Conservation (phyloP, 2,113 vertebrate genomes). For the Chiloscyllium plagiosum region DNA sequence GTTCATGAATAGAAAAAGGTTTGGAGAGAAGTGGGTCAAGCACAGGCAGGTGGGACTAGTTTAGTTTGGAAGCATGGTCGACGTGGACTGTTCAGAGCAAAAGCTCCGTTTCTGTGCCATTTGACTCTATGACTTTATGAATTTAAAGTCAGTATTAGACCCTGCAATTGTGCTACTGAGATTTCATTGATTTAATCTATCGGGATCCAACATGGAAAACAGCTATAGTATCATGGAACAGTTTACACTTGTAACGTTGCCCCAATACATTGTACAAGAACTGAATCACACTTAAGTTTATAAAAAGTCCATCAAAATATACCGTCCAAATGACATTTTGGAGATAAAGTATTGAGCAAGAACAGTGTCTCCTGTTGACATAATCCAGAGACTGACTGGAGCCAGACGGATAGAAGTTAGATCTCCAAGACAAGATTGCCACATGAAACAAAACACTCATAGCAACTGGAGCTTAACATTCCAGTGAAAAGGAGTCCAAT, state of each 20-base stretch:
- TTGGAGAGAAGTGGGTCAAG: too few species aligned
- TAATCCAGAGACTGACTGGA: slow-evolving; percentile 1
- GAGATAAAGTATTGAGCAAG: neutral
- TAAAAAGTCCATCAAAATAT: neutral
- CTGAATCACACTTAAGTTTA: neutral
- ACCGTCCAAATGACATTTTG: neutral
- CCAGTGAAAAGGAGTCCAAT: neutral
- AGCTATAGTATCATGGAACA: neutral
- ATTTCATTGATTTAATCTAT: neutral
- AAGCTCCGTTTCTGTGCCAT: too few species aligned
- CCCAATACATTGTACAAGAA: neutral
- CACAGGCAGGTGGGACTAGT: too few species aligned
- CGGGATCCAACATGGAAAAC: neutral
- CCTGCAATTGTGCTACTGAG: neutral
- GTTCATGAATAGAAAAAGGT: too few species aligned
- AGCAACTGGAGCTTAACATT: neutral
- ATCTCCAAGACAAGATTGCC: neutral
- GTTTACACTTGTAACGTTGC: neutral
- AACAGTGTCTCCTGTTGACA: neutral
- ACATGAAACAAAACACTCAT: neutral
- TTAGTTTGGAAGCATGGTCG: too few species aligned
- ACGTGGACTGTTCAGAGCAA: too few species aligned
- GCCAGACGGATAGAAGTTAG: neutral
- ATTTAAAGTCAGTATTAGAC: neutral
- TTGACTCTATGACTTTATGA: too few species aligned